These are phyloP conservation scores for Australoheros facetus DNA, from an alignment of 2,797 vertebrate genomes.

Conservation along the genomic window DNA sequence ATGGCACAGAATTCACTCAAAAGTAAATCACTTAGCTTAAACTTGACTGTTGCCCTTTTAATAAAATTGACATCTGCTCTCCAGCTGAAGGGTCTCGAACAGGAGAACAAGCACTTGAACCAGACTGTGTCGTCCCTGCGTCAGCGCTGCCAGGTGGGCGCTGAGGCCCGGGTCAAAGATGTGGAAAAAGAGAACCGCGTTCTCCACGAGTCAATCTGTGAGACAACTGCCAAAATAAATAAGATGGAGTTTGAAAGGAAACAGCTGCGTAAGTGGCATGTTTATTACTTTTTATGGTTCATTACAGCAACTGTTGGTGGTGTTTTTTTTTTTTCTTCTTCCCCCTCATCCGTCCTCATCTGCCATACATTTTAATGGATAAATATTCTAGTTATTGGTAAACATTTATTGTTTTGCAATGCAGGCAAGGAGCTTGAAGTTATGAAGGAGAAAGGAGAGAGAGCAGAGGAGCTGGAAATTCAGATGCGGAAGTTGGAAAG, in stretches of 20 bases:
- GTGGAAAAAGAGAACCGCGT: constrained; percentile 97
- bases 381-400: background rate
- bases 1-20: background rate
- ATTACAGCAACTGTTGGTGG: background rate
- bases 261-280: constrained; percentile 80
- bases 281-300: background rate
- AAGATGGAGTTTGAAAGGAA: constrained; percentile 95
- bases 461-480: constrained; percentile 90
- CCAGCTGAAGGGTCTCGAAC: constrained; percentile 93
- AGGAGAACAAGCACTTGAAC: constrained; percentile 94
- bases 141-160: constrained; percentile 92
- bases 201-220: constrained; percentile 95
- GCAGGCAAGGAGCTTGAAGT: constrained; percentile 89
- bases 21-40: background rate
- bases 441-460: constrained; percentile 92
- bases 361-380: background rate
- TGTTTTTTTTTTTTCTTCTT: background rate
- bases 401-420: background rate
- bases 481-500: constrained; percentile 88
- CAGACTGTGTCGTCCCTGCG: constrained; percentile 91
- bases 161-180: constrained; percentile 94
- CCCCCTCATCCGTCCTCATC: background rate
- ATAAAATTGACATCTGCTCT: background rate
- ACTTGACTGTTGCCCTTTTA: fast-evolving
- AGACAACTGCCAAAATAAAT: constrained; percentile 92